These are phyloP conservation scores for Ichneumon xanthorius DNA, from an alignment of 2,888 invertebrate species.

Conservation along the genomic window DNA sequence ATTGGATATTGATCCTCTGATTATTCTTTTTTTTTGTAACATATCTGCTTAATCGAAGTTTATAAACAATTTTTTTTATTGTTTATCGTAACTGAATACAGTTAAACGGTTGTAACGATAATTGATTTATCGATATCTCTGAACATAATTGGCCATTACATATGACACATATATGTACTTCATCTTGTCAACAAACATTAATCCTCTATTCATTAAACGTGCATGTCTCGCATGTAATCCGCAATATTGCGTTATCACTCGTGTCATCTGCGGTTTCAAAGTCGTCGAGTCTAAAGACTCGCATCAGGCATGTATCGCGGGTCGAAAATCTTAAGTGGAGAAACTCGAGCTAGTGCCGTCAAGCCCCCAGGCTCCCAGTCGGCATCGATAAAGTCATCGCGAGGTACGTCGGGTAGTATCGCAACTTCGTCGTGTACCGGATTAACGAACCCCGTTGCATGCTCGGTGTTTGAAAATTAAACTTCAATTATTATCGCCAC, in stretches of 20 bases:
- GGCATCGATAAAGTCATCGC: slow-evolving; percentile 88
- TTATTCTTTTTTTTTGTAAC: not conserved
- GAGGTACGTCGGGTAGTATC: slow-evolving; percentile 90
- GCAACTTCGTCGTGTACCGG: slow-evolving; percentile 91
- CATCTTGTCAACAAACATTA: not conserved
- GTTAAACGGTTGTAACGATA: not conserved
- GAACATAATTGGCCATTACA: slow-evolving; percentile 52
- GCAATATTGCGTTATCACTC: not conserved
- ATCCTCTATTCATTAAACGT: slow-evolving; percentile 9
- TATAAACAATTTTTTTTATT: not conserved
- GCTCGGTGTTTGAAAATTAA: slow-evolving; percentile 84
- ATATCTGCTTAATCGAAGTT: not conserved
- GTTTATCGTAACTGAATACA: not conserved
- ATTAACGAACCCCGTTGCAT: slow-evolving; percentile 93
- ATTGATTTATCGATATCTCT: slow-evolving; percentile 50
- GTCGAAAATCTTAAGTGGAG: slow-evolving; percentile 89
- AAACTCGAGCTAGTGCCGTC: slow-evolving; percentile 87
- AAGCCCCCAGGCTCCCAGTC: slow-evolving; percentile 86
- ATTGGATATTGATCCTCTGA: no score
- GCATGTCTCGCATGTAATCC: not conserved
- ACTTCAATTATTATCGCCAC: not conserved
- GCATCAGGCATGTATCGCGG: slow-evolving; percentile 88
- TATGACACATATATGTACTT: not conserved
- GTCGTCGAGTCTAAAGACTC: not conserved
- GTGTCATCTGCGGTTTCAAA: not conserved